Conservation (phyloP, 2,888 invertebrate genomes). For the Bursaphelenchus okinawaensis region DNA sequence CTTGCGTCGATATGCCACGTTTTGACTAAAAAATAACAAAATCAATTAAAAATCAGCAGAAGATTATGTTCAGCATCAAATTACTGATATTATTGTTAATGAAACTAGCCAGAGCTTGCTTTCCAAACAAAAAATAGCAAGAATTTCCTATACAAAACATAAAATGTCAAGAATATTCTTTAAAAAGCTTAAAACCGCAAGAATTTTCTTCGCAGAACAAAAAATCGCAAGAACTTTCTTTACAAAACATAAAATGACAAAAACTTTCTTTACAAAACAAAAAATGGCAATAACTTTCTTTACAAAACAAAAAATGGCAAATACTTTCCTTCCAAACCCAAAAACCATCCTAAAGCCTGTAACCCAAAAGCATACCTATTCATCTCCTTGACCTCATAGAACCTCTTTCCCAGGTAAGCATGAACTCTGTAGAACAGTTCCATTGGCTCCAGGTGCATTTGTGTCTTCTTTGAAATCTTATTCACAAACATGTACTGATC, state of each 20-base stretch:
- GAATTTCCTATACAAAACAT: no score
- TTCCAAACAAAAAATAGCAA: neutral
- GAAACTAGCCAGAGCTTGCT: no score
- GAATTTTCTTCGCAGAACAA: neutral
- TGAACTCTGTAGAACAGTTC: constrained; percentile 23
- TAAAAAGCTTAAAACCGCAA: neutral
- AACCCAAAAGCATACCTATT: neutral
- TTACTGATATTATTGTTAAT: no score
- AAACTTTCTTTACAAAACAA: neutral
- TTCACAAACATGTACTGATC: constrained; percentile 19
- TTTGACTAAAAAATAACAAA: neutral
- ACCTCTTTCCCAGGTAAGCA: constrained; percentile 12
- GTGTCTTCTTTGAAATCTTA: constrained; percentile 16
- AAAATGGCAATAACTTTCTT: neutral
- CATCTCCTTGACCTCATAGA: neutral
- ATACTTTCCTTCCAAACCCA: neutral
- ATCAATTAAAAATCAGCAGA: neutral
- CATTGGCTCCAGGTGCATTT: constrained; percentile 22
- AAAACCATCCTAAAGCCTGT: neutral
- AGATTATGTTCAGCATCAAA: no score
- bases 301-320: neutral
- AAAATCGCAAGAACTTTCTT: neutral
- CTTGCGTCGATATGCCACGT: neutral
- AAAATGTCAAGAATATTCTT: no score
- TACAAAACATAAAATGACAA: neutral